Base-by-base conservation (phyloP, 1,140 invertebrate species). In the Bombus affinis region DNA sequence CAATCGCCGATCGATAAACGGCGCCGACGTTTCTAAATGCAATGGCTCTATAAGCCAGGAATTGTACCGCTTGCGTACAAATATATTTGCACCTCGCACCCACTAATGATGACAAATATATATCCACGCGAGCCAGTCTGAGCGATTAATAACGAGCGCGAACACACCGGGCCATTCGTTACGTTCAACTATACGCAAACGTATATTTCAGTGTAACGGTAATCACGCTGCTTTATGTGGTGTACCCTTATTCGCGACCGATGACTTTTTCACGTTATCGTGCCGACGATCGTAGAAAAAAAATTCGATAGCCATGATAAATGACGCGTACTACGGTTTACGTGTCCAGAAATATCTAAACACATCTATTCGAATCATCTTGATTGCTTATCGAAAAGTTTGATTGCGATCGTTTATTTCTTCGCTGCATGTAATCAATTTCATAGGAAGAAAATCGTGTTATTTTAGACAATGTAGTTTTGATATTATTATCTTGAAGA, bases 81-180 rank as follows among this genome's bases (percentile, higher is more conserved):
- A 90, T 83, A 85, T 89, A 90, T 88, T 44, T 82, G 73, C 65
- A 78, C 73, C 83, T 88, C 75, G 86, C 84, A 66, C 80, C 83
- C 79, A 65, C 87, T 91, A 91, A 91, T 91, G 90, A 91, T 91
- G 90, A 91, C 90, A 91, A 91, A 91, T 91, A 91, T 82, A 74
- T 91, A 88, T 62, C 76, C 86, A 83, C 71, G 85, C 81, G 66
- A 89, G 81, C 78, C 59, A 85, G 89, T 73, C 74, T 32, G 59
- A 44, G 66, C 86, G 74, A 91, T 91, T 90, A 91, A 91, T 91
- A 91, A 91, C 83, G 32, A 79, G 66, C 82, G 86, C 80, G 70
- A 83, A 90, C 89, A 88, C 89, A 86, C 86, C 68, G 70, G 76
- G 37, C 75, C 76, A 91, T 91, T 91, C 89, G 89, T 91, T 91